Evolutionary conservation across 2,113 vertebrate genomes (phyloP), one percentile per base, ranked within the genome.

Genomic region (Ursus arctos): DNA sequence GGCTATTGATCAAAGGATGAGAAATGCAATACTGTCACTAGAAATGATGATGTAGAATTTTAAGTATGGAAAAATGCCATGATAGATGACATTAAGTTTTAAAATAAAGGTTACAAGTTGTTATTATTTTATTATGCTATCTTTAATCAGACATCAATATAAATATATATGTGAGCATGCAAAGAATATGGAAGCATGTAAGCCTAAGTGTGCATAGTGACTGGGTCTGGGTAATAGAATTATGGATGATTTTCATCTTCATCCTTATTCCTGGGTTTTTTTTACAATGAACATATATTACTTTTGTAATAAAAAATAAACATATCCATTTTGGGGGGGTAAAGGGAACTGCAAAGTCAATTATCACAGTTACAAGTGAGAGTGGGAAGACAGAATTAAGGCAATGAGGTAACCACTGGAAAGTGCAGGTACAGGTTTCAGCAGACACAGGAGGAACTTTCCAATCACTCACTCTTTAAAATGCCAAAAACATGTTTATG

Each of bases 171-270:
- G 14, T 47, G 31, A 57, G 7, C 26, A 69, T 43, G 19, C 47
- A 83, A 91, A 76, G 51, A 77, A 43, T 36, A 63, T 4, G 14
- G 33, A 82, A 77, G 21, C 10, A 80, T 6, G 43, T 14, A 94
- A 92, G 12, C 6, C 3, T 6, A 94, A 76, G 31, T 53, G 9
- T 67, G 40, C 71, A 82, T 2, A 74, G 19, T 49, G 13, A 93
- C 21, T 76, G 14, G 24, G 61, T 77, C 15, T 51, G 7, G 22
- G 13, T 12, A 72, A 21, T 12, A 90, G 16, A 93, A 85, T 71
- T 91, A 63, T 22, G 7, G 14, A 95, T 69, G 55, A 31, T 77
- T 94, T 90, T 94, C 11, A 82, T 71, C 74, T 95, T 94, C 47
- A 90, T 77, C 47, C 65, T 90, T 94, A 57, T 33, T 47, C 9